Conservation (phyloP, 2,113 vertebrate genomes). For the Sphyrna mokarran region DNA sequence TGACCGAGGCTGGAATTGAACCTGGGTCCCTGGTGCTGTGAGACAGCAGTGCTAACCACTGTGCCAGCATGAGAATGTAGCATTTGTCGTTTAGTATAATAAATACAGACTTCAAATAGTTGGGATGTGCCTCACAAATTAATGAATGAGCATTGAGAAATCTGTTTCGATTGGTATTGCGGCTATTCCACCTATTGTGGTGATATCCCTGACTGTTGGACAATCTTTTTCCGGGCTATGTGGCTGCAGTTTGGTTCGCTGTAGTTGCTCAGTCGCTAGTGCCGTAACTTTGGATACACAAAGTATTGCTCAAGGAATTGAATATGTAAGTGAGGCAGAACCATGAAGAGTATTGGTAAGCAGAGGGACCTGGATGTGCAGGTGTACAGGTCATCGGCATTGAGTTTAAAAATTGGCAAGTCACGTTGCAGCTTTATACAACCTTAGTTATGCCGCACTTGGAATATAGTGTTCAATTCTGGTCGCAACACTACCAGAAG, state of each 20-base stretch:
- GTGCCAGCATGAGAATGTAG: neutral
- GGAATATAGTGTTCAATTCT: too few species aligned
- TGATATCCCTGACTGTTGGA: neutral
- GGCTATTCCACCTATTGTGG: neutral
- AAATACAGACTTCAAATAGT: neutral
- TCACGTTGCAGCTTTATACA: too few species aligned
- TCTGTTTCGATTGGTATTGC: neutral
- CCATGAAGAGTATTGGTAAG: too few species aligned
- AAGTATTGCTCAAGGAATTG: neutral
- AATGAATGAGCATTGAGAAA: neutral
- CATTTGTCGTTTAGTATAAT: neutral
- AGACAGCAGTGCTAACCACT: too few species aligned
- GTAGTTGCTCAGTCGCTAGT: neutral
- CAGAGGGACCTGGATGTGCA: too few species aligned
- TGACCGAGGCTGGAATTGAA: too few species aligned
- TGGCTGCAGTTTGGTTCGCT: neutral
- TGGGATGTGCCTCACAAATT: neutral
- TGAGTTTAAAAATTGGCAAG: too few species aligned
- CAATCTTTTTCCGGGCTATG: neutral
- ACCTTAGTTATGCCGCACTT: too few species aligned
- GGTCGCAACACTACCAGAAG: too few species aligned
- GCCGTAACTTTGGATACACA: neutral
- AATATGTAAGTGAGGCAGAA: neutral
- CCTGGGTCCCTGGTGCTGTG: too few species aligned
- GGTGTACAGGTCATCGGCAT: too few species aligned